Evolutionary conservation across 2,797 vertebrate species (phyloP).

Genomic region (Ctenopoma kingsleyae): DNA sequence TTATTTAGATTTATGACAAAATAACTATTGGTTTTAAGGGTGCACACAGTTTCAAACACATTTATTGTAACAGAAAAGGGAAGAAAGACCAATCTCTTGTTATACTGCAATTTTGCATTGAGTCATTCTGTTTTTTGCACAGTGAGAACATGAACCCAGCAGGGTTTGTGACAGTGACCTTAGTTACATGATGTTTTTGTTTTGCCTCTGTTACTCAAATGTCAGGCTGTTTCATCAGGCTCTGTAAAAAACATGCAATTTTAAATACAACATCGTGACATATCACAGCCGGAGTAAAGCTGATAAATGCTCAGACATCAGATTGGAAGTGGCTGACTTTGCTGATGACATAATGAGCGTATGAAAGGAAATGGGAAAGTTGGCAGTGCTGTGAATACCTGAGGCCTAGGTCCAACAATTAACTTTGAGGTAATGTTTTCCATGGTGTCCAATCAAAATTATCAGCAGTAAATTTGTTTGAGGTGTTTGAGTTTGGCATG

Average conservation of each 20-base stretch:
- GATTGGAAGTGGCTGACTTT: slow-evolving; percentile 48
- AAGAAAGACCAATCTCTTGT: slow-evolving; percentile 6
- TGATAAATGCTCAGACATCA: slow-evolving; percentile 54
- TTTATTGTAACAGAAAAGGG: slow-evolving; percentile 2
- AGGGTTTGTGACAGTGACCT: slow-evolving; percentile 14
- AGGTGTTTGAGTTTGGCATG: slow-evolving; percentile 26
- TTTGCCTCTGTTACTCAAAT: slow-evolving; percentile 39
- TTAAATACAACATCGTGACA: slow-evolving; percentile 25
- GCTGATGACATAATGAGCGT: slow-evolving; percentile 53
- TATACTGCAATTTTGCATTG: slow-evolving; percentile 19
- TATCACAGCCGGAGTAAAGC: slow-evolving; percentile 25
- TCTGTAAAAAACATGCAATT: slow-evolving; percentile 24
- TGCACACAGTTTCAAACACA: background rate
- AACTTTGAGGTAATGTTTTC: slow-evolving; percentile 56
- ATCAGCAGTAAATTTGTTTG: slow-evolving; percentile 36
- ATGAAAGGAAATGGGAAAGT: slow-evolving; percentile 62
- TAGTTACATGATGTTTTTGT: slow-evolving; percentile 32
- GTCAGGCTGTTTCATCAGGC: slow-evolving; percentile 33
- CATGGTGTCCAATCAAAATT: slow-evolving; percentile 44
- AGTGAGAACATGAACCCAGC: slow-evolving; percentile 18
- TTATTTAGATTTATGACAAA: background rate
- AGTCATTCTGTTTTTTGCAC: slow-evolving; percentile 6
- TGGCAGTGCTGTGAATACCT: slow-evolving; percentile 51
- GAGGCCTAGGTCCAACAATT: slow-evolving; percentile 46
- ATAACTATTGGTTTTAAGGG: background rate